Evolutionary conservation across 1,140 invertebrate genomes (phyloP), one percentile per base, ranked within the genome.

Genomic region (Geopemphigus sp.): DNA sequence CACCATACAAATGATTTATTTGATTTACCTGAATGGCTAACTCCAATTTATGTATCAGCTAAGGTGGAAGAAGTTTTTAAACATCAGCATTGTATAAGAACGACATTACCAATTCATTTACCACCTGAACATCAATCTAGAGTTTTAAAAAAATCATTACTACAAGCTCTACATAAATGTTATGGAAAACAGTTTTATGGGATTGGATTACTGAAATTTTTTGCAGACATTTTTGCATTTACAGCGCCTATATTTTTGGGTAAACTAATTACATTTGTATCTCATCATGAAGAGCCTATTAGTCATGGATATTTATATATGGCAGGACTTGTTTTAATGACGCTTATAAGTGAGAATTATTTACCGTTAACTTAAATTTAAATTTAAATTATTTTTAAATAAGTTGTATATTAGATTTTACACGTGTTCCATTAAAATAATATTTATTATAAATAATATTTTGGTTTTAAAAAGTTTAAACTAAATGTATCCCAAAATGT

Each of bases 151-250:
- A 72, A 80, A 22, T 82, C 83, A 72, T 72, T 84, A 17, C 26
- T 82, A 26, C 81, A 70, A 81, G 83, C 81, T 29, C 66, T 84
- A 66, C 81, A 80, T 50, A 80, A 68, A 59, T 91, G 91, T 83
- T 98, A 95, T 86, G 95, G 94, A 29, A 84, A 89, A 80, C 91
- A 96, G 84, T 98, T 97, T 87, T 96, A 96, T 84, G 88, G 89
- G 22, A 90, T 98, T 84, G 97, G 96, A 45, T 84, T 97, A 81
- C 84, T 98, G 5, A 95, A 96, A 86, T 88, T 99, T 39, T 84
- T 94, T 5, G 90, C 92, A 5, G 97, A 99, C 85, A 88, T 89
- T 81, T 88, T 91, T 53, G 91, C 91, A 22, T 99, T 99, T 88
- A 90, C 91, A 66, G 94, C 93, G 1, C 97, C 97, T 0, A 86